Conservation (phyloP, 1,140 invertebrate genomes). For the Aphelinus certus region DNA sequence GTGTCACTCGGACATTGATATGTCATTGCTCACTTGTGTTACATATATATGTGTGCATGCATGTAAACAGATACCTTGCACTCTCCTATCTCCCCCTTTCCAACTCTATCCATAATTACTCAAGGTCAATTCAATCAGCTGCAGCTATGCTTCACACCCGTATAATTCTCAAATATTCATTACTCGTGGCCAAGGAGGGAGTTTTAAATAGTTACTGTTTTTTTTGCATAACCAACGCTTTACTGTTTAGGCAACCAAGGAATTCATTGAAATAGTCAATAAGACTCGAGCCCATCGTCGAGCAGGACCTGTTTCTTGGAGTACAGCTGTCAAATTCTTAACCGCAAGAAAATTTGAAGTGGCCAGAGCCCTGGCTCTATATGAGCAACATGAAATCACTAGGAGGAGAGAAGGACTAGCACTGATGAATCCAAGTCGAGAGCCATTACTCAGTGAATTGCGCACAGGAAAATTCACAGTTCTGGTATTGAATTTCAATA, state of each 20-base stretch:
- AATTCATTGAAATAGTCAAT: conserved; percentile 81
- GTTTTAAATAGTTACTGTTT: background rate
- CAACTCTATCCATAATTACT: conserved; percentile 11
- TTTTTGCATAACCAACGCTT: conserved; percentile 22
- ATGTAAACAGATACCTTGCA: background rate
- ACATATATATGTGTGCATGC: background rate
- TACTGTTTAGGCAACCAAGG: conserved; percentile 76
- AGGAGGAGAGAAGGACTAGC: conserved; percentile 85
- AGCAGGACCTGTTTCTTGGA: conserved; percentile 74
- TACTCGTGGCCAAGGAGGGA: too few relatives aligned
- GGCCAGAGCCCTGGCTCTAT: conserved; percentile 84
- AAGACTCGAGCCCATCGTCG: conserved; percentile 69
- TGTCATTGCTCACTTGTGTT: background rate
- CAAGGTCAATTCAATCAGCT: conserved; percentile 11
- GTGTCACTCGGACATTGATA: too few relatives aligned
- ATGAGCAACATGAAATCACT: conserved; percentile 90
- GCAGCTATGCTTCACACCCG: background rate
- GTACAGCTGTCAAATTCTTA: conserved; percentile 93
- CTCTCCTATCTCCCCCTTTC: background rate
- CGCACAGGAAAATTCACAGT: conserved; percentile 96
- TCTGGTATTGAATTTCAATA: conserved; percentile 71
- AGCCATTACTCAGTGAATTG: conserved; percentile 87
- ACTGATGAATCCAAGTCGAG: conserved; percentile 80
- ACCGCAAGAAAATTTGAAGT: conserved; percentile 96
- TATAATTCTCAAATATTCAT: background rate